Conservation (phyloP, 2,888 invertebrate genomes). For the Dolichomitus sp. region DNA sequence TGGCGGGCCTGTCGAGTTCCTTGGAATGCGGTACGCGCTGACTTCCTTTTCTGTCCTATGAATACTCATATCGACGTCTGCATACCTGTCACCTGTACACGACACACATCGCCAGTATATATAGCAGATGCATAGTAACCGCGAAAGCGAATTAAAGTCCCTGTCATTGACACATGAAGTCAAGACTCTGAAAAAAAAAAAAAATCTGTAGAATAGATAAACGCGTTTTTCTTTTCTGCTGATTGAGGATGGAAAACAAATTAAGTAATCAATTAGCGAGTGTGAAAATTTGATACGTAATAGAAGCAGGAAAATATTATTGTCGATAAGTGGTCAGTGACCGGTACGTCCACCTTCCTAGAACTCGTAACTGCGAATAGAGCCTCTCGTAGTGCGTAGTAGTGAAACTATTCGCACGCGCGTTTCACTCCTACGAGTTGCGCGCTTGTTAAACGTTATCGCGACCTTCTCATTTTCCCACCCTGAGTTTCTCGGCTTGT, state of each 20-base stretch:
- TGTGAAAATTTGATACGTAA: not conserved
- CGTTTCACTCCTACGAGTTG: slow-evolving; percentile 26
- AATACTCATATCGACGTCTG: slow-evolving; percentile 9
- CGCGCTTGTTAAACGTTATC: slow-evolving; percentile 43
- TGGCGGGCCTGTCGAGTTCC: slow-evolving; percentile 23
- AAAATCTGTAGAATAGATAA: not conserved
- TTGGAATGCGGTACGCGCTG: slow-evolving; percentile 59
- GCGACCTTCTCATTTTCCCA: slow-evolving; percentile 25
- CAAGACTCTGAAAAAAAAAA: not conserved
- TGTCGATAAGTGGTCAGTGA: slow-evolving; percentile 4
- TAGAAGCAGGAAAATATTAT: slow-evolving; percentile 6
- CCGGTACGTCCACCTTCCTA: slow-evolving; percentile 8
- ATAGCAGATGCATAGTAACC: slow-evolving; percentile 1
- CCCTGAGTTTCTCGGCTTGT: not conserved
- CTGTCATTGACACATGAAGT: slow-evolving; percentile 20
- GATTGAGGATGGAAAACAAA: not conserved
- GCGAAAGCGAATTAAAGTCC: slow-evolving; percentile 7
- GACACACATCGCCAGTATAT: not conserved
- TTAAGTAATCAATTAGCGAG: not conserved
- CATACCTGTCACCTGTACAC: slow-evolving; percentile 3
- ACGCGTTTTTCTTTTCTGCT: not conserved
- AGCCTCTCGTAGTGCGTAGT: slow-evolving; percentile 3
- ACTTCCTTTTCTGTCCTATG: slow-evolving; percentile 58
- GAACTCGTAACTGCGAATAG: not conserved
- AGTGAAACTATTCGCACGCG: slow-evolving; percentile 10